Conservation (phyloP, 1,140 invertebrate species). For the Aporrectodea caliginosa region DNA sequence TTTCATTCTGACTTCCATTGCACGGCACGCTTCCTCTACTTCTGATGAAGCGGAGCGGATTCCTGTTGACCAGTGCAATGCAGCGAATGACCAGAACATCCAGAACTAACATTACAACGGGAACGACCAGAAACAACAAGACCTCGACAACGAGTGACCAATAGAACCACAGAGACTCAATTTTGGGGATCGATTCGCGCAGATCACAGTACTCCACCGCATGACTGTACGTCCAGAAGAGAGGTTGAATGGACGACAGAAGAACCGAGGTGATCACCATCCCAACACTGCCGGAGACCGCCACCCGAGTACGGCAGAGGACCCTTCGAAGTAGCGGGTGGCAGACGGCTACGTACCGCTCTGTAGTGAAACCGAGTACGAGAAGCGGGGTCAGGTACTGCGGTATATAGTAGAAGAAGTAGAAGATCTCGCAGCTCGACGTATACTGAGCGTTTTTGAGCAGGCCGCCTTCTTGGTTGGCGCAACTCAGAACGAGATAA, state of each 20-base stretch:
- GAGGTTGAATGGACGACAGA: background rate
- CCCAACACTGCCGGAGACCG: background rate
- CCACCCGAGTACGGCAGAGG: background rate
- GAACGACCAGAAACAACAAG: background rate
- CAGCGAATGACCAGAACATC: background rate
- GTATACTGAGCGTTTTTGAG: background rate
- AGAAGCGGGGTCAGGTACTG: background rate
- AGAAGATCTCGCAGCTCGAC: background rate
- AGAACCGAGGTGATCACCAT: too few relatives aligned
- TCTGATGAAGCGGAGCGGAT: too few relatives aligned
- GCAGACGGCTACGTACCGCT: slow-evolving; percentile 17
- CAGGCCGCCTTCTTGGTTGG: background rate
- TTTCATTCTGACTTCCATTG: too few relatives aligned
- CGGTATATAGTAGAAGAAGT: background rate
- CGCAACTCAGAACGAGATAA: background rate
- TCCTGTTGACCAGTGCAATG: too few relatives aligned
- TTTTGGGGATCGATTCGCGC: background rate
- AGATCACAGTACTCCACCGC: background rate
- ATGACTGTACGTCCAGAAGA: background rate
- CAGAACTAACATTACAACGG: background rate
- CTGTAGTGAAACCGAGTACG: slow-evolving; percentile 22
- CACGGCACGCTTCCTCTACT: too few relatives aligned
- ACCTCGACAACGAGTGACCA: background rate
- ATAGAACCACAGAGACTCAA: background rate
- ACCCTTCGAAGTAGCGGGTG: slow-evolving; percentile 5